Evolutionary conservation across 2,888 invertebrate species (phyloP).

Genomic region (Myopa testacea): DNA sequence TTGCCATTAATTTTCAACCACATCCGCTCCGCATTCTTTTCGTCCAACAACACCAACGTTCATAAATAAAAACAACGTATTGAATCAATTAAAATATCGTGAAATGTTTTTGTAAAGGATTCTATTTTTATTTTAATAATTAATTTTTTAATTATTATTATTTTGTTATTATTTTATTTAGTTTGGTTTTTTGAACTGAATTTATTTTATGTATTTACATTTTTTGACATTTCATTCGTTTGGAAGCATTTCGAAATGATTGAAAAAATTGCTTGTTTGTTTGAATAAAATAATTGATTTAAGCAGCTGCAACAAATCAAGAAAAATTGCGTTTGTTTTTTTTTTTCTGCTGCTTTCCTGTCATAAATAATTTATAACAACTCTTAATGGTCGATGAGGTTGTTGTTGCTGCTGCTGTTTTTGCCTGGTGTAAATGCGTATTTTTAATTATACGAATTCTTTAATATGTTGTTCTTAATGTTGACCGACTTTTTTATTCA

Average conservation of each 20-base stretch:
- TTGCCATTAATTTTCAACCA: no score
- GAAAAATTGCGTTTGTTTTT: background rate
- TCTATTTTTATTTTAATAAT: background rate
- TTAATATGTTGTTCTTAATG: background rate
- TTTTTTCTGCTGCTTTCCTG: background rate
- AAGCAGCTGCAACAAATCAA: constrained; percentile 14
- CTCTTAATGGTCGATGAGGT: background rate
- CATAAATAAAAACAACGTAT: no score
- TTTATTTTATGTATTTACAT: background rate
- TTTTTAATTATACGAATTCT: background rate
- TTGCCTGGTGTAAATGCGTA: background rate
- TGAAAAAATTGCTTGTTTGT: background rate
- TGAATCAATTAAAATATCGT: no score
- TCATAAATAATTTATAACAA: constrained; percentile 7
- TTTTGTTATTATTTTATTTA: background rate
- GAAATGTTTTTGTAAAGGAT: no score
- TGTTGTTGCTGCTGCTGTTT: constrained; percentile 4
- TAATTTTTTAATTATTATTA: background rate
- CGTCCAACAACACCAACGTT: no score
- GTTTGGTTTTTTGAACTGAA: background rate
- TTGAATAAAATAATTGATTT: constrained; percentile 1
- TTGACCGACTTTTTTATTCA: background rate
- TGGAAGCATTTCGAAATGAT: background rate
- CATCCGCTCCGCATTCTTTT: no score
- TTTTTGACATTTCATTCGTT: background rate